A percentile compares a stretch with the other conserved stretches of the same genome.
phyloP scores from a whole-genome alignment of 2,113 vertebrate genomes.

The Boulengeromyrus knoepffleri region DNA sequence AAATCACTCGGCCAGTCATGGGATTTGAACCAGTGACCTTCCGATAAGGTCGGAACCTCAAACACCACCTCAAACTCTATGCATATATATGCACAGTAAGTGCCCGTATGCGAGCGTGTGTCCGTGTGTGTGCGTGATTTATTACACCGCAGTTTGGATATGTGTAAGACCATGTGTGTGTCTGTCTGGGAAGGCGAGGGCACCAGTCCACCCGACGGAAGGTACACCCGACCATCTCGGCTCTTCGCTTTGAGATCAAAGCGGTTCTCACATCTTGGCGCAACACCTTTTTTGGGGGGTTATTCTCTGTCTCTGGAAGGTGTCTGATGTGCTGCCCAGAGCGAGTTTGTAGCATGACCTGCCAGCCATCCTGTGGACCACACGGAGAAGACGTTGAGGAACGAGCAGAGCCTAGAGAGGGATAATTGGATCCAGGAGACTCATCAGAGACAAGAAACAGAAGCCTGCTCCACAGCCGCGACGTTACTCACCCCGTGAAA shows the following conservation, averaged over 20 bases:
- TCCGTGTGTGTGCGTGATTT: not conserved
- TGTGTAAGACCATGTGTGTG: not conserved
- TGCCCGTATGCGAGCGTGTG: not conserved
- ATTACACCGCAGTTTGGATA: not conserved
- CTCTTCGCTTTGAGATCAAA: slow-evolving; percentile 7
- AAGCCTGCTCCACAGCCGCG: not conserved
- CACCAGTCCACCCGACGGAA: not conserved
- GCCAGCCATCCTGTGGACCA: slow-evolving; percentile 10
- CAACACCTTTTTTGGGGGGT: slow-evolving; percentile 2
- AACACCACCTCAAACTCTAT: not conserved
- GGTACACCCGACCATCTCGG: not conserved
- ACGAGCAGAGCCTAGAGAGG: not conserved
- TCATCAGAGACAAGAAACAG: slow-evolving; percentile 3
- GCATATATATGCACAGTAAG: not conserved
- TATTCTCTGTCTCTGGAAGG: not conserved
- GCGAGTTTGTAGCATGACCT: not conserved
- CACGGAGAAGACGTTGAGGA: slow-evolving; percentile 5
- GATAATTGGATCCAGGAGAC: slow-evolving; percentile 29
- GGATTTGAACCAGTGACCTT: not conserved
- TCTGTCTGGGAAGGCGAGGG: not conserved
- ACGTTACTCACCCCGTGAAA: not conserved
- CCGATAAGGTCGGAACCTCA: not conserved
- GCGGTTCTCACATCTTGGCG: not conserved
- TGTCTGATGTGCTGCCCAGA: slow-evolving; percentile 11
- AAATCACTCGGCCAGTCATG: not conserved